These are phyloP conservation scores for Dascyllus trimaculatus DNA, from an alignment of 2,113 vertebrate genomes.

Conservation along the genomic window DNA sequence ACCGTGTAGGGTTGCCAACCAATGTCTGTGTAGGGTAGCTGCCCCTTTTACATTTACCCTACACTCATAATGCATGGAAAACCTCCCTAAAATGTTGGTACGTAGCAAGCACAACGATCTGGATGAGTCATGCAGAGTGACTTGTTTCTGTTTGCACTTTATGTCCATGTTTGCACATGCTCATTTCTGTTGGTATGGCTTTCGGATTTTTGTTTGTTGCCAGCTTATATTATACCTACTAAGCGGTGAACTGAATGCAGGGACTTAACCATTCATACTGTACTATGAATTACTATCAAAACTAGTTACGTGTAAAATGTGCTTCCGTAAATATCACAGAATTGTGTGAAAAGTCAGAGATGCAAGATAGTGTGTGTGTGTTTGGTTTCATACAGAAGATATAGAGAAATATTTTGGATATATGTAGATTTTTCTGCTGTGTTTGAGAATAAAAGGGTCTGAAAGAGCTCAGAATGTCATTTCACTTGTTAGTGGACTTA, in stretches of 20 bases:
- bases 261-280: background rate
- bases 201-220: background rate
- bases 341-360: background rate
- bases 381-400: conserved; percentile 26
- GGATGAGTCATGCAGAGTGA: background rate
- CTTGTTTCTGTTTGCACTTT: conserved; percentile 65
- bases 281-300: background rate
- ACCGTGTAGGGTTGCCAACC: conserved; percentile 26
- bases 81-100: background rate
- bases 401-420: conserved; percentile 43
- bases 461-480: background rate
- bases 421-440: conserved; percentile 20
- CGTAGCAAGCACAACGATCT: background rate
- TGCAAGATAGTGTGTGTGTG: background rate
- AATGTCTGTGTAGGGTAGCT: background rate
- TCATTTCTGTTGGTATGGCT: background rate
- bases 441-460: conserved; percentile 59
- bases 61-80: background rate
- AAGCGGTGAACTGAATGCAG: background rate
- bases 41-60: background rate
- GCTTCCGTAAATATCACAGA: background rate
- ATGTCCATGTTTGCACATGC: conserved; percentile 63
- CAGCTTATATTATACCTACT: background rate
- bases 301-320: background rate
- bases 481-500: too few species aligned